Base-by-base conservation (phyloP, 2,888 invertebrate genomes). In the Chrysolina americana region DNA sequence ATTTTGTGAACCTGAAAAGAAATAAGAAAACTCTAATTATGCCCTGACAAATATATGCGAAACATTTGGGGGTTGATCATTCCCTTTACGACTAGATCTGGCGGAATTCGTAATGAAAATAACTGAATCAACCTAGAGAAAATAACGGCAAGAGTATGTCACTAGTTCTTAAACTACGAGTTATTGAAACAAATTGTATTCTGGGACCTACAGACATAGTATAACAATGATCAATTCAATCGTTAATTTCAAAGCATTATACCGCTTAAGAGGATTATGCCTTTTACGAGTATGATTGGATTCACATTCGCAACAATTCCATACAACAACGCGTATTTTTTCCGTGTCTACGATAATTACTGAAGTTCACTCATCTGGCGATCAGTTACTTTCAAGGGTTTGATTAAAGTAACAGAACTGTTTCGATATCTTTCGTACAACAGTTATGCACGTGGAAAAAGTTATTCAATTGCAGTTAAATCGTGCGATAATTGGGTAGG, bases 361-460 rank as follows among this genome's bases (percentile, higher is more conserved):
- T 36, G 28, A 59, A 36, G n/a, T 28, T 59, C 59, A n/a, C 28
- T 59, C 59, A 36, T 23, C 36, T 15, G 59, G 9, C n/a, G 59
- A 59, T 59, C 59, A 10, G 59, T 59, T 59, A 62, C 41, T 63
- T 65, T 23, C 48, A 70, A 70, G 53, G 70, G 59, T 70, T 63
- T 74, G 74, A 74, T 74, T 74, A 74, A 74, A 70, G 65, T 74
- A 74, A 74, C 70, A 56, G 73, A 74, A 70, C 59, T 64, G 47
- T 73, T 70, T 74, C 53, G 65, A 70, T 70, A 62, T 19, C 59
- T 56, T 73, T 69, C 28, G 65, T n/a, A 59, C 19, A 53, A 74
- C 74, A 62, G 74, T 74, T 66, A 70, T 65, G 59, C 59, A 59
- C 59, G 59, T 28, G 59, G 59, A 59, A 59, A 59, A 59, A 59